phyloP scores from a whole-genome alignment of 2,113 vertebrate species.

The Aegithalos caudatus region DNA sequence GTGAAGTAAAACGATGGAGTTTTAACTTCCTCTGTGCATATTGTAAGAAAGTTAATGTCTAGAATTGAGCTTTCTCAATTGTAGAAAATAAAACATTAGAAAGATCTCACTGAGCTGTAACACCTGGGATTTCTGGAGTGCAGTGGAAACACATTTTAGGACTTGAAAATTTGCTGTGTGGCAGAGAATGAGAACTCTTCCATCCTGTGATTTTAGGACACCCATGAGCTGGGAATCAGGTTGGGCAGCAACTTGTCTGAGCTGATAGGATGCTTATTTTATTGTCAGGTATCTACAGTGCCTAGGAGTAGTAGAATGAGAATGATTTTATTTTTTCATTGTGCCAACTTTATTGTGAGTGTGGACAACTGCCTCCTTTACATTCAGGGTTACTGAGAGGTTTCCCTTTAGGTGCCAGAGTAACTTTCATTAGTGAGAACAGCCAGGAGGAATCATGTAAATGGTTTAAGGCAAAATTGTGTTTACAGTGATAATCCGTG shows the following conservation, averaged over 20 bases:
- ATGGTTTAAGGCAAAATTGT: not conserved
- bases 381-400: not conserved
- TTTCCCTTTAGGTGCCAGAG: not conserved
- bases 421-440: not conserved
- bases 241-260: not conserved
- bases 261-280: not conserved
- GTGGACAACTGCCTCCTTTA: not conserved
- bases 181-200: not conserved
- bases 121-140: not conserved
- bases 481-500: not conserved
- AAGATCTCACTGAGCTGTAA: not conserved
- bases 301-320: not conserved
- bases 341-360: not conserved
- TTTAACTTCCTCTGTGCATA: not conserved
- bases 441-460: not conserved
- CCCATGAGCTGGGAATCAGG: accelerated
- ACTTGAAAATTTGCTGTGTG: not conserved
- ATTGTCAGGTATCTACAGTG: not conserved
- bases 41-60: not conserved
- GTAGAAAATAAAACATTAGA: not conserved
- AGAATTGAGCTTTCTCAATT: not conserved
- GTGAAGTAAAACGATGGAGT: not conserved
- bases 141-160: not conserved
- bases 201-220: not conserved
- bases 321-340: not conserved